Evolutionary conservation across 2,113 vertebrate species (phyloP).

Genomic region (Aspiorhynchus laticeps): DNA sequence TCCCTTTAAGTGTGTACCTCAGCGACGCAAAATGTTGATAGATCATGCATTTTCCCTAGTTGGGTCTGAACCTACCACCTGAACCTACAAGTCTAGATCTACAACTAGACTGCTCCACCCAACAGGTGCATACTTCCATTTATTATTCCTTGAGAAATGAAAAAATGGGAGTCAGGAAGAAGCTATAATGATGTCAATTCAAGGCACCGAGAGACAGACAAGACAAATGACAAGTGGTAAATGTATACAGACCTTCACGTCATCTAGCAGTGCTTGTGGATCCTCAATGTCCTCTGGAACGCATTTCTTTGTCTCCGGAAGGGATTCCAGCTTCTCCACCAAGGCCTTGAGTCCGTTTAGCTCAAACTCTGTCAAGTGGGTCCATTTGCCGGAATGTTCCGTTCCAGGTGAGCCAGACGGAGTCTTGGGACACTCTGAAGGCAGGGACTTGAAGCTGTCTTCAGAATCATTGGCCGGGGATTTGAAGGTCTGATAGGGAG

Average conservation of each 20-base stretch:
- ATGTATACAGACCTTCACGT: constrained; percentile 85
- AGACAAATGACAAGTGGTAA: neutral
- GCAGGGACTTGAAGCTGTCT: constrained; percentile 80
- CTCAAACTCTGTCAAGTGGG: constrained; percentile 93
- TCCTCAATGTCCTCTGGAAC: constrained; percentile 90
- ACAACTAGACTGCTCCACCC: neutral
- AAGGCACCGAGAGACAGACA: neutral
- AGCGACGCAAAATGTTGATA: too few relatives aligned
- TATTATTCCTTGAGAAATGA: neutral
- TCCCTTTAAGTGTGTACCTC: too few relatives aligned
- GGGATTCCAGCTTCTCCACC: constrained; percentile 93
- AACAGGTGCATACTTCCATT: neutral
- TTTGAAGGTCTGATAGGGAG: constrained; percentile 79
- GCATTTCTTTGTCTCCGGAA: constrained; percentile 93
- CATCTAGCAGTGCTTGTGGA: constrained; percentile 88
- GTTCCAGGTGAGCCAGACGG: constrained; percentile 83
- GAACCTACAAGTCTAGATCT: neutral
- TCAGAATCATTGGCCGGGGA: constrained; percentile 82
- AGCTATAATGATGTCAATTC: neutral
- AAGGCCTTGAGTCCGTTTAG: constrained; percentile 89
- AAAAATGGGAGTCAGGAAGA: neutral
- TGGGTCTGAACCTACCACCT: neutral
- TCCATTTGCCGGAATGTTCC: constrained; percentile 83
- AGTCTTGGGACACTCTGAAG: constrained; percentile 82
- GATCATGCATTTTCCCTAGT: neutral